Evolutionary conservation across 2,888 invertebrate species (phyloP), one percentile per base, ranked within the genome.

Genomic region (Plebejus anna): DNA sequence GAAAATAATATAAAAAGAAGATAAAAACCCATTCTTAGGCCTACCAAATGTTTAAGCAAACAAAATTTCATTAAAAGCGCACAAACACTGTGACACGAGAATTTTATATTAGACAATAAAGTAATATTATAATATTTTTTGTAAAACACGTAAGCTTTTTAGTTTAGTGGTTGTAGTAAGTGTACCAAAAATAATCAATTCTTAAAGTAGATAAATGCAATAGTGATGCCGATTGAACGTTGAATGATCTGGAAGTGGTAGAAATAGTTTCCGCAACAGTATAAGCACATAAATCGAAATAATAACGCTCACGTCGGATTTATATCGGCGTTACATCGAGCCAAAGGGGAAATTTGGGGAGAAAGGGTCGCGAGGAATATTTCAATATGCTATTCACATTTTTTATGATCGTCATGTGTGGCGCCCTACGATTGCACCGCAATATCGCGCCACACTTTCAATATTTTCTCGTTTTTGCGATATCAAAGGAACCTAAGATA

Each of bases 351-450:
- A 89, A 89, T 91, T 89, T 88, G 89, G 85, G 86, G 83, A 83
- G 86, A 88, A 90, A 90, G 90, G 90, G 91, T 90, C 90, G 86
- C 87, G 87, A 83, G 86, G 88, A 91, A 92, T 91, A 91, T 92
- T 92, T 91, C 91, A 91, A 92, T 91, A 92, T 90, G 89, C 91
- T 88, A 89, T 91, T 90, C 90, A 86, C 88, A 90, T 91, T 91
- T 90, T 90, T 90, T 91, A 92, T 89, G 91, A 90, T 87, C 89
- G 87, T 87, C 88, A 88, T 90, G 89, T 88, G 90, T 86, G 89
- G 84, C 84, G 86, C 88, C 87, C 86, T 87, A 86, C 88, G 89
- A 88, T 88, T 90, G 87, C 85, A 85, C 90, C 90, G 85, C 90
- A 90, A 90, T 89, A 90, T 91, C 86, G 86, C 84, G 80, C 84